Evolutionary conservation across 1,140 invertebrate species (phyloP).

Genomic region (Papilio aristodemus): DNA sequence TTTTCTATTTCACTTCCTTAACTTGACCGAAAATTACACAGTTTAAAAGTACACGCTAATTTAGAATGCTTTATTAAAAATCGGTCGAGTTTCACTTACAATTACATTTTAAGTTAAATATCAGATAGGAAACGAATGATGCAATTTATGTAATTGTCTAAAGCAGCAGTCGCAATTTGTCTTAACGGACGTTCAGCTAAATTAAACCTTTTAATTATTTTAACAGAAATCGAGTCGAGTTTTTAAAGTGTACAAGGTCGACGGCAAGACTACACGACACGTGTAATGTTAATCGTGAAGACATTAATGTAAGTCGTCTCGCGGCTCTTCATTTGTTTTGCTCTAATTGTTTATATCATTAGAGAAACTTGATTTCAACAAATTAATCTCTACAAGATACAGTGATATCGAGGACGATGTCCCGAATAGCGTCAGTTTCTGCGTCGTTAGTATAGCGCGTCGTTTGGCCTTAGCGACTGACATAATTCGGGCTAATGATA

Average conservation of each 20-base stretch:
- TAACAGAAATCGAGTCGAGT: not conserved
- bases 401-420: conserved; percentile 1
- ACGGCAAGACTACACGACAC: not conserved
- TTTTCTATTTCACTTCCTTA: not conserved
- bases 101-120: conserved; percentile 16
- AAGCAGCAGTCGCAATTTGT: not conserved
- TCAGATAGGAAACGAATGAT: conserved; percentile 27
- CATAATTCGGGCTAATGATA: conserved; percentile 42
- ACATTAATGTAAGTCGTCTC: not conserved
- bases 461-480: conserved; percentile 21
- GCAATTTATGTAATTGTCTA: conserved; percentile 19
- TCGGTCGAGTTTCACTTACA: not conserved
- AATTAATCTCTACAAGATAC: not conserved
- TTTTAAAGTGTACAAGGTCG: conserved; percentile 10
- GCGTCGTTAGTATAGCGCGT: not conserved
- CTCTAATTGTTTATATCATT: not conserved
- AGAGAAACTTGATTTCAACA: not conserved
- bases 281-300: not conserved
- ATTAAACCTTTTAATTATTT: conserved; percentile 10
- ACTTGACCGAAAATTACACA: not conserved
- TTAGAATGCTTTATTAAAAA: not conserved
- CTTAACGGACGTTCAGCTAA: not conserved
- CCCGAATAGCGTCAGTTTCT: conserved; percentile 5
- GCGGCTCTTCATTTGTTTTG: not conserved
- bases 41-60: not conserved